These are phyloP conservation scores for Silurus asotus DNA, from an alignment of 2,113 vertebrate genomes.

Conservation along the genomic window DNA sequence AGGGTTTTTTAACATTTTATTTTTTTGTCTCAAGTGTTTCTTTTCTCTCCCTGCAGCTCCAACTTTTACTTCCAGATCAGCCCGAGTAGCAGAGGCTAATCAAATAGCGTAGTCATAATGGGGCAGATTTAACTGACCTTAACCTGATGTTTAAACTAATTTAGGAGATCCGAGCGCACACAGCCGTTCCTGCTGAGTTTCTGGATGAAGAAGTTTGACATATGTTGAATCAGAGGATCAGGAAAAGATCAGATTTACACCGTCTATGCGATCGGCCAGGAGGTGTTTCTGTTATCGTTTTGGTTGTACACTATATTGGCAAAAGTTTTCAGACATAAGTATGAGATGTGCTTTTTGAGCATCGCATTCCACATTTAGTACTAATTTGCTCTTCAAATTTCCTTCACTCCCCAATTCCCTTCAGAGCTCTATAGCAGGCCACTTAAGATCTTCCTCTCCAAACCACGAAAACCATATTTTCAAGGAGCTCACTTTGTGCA, in stretches of 20 bases:
- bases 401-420: too few relatives aligned
- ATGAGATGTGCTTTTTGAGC: too few relatives aligned
- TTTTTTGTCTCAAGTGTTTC: background rate
- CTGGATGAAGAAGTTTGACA: background rate
- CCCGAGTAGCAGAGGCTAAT: constrained; percentile 43
- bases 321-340: too few relatives aligned
- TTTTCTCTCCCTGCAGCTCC: constrained; percentile 18
- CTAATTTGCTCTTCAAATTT: too few relatives aligned
- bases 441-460: too few relatives aligned
- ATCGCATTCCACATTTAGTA: too few relatives aligned
- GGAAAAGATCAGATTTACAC: background rate
- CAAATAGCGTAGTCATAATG: constrained; percentile 39
- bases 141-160: constrained; percentile 40
- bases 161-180: constrained; percentile 23
- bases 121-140: constrained; percentile 46
- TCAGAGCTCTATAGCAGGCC: too few relatives aligned
- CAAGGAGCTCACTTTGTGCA: too few relatives aligned
- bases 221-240: background rate
- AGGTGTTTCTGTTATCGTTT: background rate
- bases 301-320: background rate
- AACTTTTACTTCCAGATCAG: constrained; percentile 24
- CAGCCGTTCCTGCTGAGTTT: constrained; percentile 6
- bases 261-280: background rate
- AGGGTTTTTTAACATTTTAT: background rate
- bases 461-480: too few relatives aligned